Percentiles rank a stretch among this genome's conserved stretches.
These are phyloP conservation scores for Hipparchia sbordonii DNA, from an alignment of 2,888 invertebrate species.

Conservation along the genomic window DNA sequence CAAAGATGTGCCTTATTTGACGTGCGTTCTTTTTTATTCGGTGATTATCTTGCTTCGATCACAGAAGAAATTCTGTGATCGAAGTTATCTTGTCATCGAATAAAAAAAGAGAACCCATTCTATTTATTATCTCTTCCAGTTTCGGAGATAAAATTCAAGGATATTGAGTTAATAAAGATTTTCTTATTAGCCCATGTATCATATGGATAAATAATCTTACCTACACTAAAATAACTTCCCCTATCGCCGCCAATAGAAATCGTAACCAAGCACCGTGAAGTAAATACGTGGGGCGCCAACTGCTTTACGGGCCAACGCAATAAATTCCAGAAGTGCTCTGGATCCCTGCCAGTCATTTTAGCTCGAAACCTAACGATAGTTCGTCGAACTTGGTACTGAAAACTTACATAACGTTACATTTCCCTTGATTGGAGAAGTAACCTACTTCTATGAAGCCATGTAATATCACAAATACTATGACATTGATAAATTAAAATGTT, in stretches of 20 bases:
- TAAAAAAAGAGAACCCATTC: too few relatives aligned
- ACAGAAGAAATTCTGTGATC: too few relatives aligned
- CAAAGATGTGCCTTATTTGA: too few relatives aligned
- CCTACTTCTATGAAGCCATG: not conserved
- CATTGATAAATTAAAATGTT: not conserved
- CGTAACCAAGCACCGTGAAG: not conserved
- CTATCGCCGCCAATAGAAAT: not conserved
- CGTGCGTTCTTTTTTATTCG: too few relatives aligned
- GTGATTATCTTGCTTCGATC: too few relatives aligned
- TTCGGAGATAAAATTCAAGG: too few relatives aligned
- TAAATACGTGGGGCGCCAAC: not conserved
- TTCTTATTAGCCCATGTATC: too few relatives aligned
- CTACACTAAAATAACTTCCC: not conserved
- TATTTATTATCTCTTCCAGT: too few relatives aligned
- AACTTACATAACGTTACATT: conserved; percentile 4
- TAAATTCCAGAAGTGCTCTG: conserved; percentile 3
- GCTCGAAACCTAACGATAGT: conserved; percentile 7
- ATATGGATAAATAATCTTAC: too few relatives aligned
- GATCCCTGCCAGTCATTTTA: conserved; percentile 9
- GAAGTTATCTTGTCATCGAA: too few relatives aligned
- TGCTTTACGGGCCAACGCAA: not conserved
- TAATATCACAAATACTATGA: not conserved
- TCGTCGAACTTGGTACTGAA: not conserved
- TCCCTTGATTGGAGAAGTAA: not conserved
- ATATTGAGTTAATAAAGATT: too few relatives aligned